Evolutionary conservation across 2,113 vertebrate species (phyloP), one percentile per base, ranked within the genome.

Genomic region (Ellobius talpinus): DNA sequence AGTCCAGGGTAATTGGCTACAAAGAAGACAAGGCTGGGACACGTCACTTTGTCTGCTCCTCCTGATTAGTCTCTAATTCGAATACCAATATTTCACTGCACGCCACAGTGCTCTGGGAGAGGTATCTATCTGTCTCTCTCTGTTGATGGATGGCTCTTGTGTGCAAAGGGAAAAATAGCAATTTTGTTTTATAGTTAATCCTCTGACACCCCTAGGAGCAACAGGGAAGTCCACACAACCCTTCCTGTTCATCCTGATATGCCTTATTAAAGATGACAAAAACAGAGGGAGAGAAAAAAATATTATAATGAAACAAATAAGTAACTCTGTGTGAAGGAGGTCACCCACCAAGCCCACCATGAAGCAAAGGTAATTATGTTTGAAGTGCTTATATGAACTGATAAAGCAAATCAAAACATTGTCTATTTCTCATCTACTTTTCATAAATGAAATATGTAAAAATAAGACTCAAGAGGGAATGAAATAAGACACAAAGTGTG

Each of bases 1-100:
- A 99, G 98, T 97, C 98, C 98, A 98, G 98, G 98, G 99, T 99
- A 99, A 99, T 99, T 99, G 99, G 99, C 98, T 98, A 99, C 98
- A 98, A 99, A 99, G 99, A 99, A 99, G 99, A 99, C 98, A 98
- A 97, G 98, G 97, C 98, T 98, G 98, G 98, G 98, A 98, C 97
- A 98, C 98, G 81, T 98, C 97, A 98, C 97, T 98, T 96, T 98
- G 79, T 97, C 98, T 98, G 97, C 98, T 99, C 95, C 98, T 98
- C 96, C 98, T 99, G 99, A 99, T 99, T 99, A 99, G 97, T 89
- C 90, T 98, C 97, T 99, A 99, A 99, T 99, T 98, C 98, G 97
- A 99, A 99, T 98, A 98, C 98, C 99, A 98, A 98, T 99, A 99
- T 99, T 99, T 99, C 98, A 95, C 98, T 92, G 98, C 98, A 98